A percentile compares a stretch with the other conserved stretches of the same genome.
These are phyloP conservation scores for Uromys caudimaculatus DNA, from an alignment of 2,797 vertebrate genomes.

Conservation along the genomic window DNA sequence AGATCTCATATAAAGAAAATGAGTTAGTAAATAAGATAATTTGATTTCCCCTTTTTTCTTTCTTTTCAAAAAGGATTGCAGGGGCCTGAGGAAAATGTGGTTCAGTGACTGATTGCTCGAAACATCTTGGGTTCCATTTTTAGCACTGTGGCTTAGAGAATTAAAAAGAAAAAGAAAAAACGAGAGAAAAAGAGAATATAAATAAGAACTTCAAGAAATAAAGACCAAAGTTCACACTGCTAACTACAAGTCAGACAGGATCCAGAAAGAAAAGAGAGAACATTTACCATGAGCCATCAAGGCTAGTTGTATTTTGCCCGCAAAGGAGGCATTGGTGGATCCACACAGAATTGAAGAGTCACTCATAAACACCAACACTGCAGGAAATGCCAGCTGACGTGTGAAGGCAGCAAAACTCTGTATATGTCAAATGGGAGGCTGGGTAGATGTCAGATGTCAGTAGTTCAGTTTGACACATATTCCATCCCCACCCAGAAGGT, in stretches of 20 bases:
- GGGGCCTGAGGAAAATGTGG: neutral
- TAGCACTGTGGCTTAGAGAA: neutral
- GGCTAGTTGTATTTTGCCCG: neutral
- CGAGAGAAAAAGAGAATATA: neutral
- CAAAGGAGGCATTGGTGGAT: neutral
- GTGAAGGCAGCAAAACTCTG: neutral
- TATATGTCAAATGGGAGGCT: neutral
- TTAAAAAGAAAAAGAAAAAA: neutral
- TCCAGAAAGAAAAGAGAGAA: conserved; percentile 1
- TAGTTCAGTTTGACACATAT: neutral
- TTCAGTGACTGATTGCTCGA: neutral
- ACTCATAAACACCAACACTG: neutral
- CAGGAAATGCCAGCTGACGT: neutral
- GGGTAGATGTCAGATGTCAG: neutral
- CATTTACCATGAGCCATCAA: neutral
- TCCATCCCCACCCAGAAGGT: neutral
- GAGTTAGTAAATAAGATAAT: neutral
- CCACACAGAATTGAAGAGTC: neutral
- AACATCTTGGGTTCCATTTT: neutral
- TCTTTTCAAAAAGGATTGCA: neutral
- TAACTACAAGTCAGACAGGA: neutral
- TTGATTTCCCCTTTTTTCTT: neutral
- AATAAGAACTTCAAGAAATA: neutral
- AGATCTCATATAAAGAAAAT: conserved; percentile 31
- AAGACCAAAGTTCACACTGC: neutral